phyloP scores from a whole-genome alignment of 2,888 invertebrate species.

The Phengaris arion region DNA sequence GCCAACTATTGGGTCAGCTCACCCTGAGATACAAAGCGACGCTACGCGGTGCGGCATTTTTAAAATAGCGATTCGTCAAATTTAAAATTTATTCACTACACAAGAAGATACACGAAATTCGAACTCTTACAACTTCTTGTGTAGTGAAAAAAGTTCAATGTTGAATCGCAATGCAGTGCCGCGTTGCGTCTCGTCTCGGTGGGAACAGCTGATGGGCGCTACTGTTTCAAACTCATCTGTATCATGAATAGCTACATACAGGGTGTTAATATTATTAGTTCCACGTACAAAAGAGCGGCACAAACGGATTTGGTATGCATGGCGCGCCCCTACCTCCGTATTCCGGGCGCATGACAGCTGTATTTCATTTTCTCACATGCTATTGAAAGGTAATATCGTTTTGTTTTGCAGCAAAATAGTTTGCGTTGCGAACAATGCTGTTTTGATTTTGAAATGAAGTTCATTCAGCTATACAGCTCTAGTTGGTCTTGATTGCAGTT shows the following conservation, averaged over 20 bases:
- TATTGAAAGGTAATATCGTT: slow-evolving; percentile 24
- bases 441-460: slow-evolving; percentile 18
- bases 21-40: no score
- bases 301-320: slow-evolving; percentile 17
- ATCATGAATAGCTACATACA: slow-evolving; percentile 18
- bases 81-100: no score
- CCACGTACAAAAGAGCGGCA: slow-evolving; percentile 15
- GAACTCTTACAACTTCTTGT: no score
- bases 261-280: slow-evolving; percentile 18
- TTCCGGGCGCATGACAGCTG: slow-evolving; percentile 13
- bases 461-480: background rate
- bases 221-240: background rate
- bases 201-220: no score
- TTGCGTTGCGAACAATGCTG: slow-evolving; percentile 3
- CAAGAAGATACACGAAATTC: no score
- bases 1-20: no score
- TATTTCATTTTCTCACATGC: slow-evolving; percentile 22
- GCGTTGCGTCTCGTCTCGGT: no score
- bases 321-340: background rate
- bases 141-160: no score
- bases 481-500: background rate
- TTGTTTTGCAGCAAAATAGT: slow-evolving; percentile 13
- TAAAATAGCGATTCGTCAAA: no score
- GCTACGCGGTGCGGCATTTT: no score
- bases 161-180: no score